Evolutionary conservation across 1,140 invertebrate species (phyloP), one percentile per base, ranked within the genome.

Genomic region (Neodiprion lecontei): DNA sequence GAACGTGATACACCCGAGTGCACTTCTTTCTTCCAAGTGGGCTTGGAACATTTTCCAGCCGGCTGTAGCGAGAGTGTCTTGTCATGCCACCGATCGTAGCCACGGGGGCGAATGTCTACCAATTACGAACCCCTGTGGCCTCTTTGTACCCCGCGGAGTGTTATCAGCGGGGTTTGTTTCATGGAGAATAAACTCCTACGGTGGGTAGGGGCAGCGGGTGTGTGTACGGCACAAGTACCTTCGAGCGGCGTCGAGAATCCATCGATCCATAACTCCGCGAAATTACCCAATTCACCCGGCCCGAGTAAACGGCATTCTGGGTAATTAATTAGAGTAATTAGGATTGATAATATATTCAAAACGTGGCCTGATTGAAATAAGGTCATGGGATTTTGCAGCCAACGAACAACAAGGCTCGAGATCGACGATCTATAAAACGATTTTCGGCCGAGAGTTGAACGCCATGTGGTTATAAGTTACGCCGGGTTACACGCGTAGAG

Each of bases 221-320:
- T 40, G 28, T 40, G 28, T 5, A 40, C 0, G 28, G 28, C 28
- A 40, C 2, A 40, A 9, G n/a, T 9, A 61, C n/a, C n/a, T 61
- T 61, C 11, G 11, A 61, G 53, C 53, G 53, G 53, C n/a, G 53
- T 40, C 28, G 53, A 61, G 53, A 61, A 61, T 12, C 53, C 53
- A 61, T 61, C n/a, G 53, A 61, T 61, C 53, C 53, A 61, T 61
- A 61, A 61, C n/a, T 61, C 53, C 11, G 53, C n/a, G n/a, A 61
- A 61, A 61, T 61, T 17, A 61, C 53, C 53, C 53, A 14, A 61
- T 61, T 61, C 53, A 61, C 53, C 53, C n/a, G 53, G n/a, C 5
- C 53, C 53, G 53, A 9, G 53, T 61, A 17, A 61, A 61, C 53
- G 53, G 53, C 11, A 61, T 61, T 9, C 53, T 12, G 11, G 53